Conservation (phyloP, 2,888 invertebrate genomes). For the Pimpla rufipes region DNA sequence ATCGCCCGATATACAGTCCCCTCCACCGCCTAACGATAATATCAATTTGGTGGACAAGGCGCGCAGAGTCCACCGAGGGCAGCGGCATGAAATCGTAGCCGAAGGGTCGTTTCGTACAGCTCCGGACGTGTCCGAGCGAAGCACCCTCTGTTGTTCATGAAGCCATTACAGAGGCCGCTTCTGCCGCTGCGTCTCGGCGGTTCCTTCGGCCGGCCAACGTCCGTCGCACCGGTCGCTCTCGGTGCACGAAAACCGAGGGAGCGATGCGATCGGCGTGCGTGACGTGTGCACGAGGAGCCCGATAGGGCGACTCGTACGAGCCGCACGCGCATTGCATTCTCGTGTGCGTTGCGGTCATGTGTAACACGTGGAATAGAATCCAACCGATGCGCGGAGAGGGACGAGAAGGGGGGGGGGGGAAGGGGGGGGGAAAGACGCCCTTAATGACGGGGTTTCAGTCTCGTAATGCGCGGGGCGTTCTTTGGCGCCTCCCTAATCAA, state of each 20-base stretch:
- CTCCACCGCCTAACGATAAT: constrained; percentile 62
- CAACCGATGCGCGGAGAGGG: not conserved
- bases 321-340: constrained; percentile 25
- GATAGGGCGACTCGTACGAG: too few relatives aligned
- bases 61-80: constrained; percentile 20
- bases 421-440: constrained; percentile 57
- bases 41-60: constrained; percentile 58
- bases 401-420: not conserved
- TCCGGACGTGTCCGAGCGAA: constrained; percentile 26
- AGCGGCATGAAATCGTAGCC: constrained; percentile 63
- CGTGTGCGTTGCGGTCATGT: constrained; percentile 39
- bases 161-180: constrained; percentile 75
- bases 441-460: constrained; percentile 80
- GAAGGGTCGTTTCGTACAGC: constrained; percentile 51
- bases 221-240: not conserved
- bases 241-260: constrained; percentile 66
- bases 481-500: constrained; percentile 83
- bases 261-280: constrained; percentile 59
- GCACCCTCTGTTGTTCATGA: constrained; percentile 69
- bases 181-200: constrained; percentile 5
- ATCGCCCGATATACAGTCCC: constrained; percentile 33
- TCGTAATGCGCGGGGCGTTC: constrained; percentile 80
- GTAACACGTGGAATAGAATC: constrained; percentile 27
- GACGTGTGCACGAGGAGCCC: constrained; percentile 32
- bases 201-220: constrained; percentile 30